Evolutionary conservation across 2,797 vertebrate genomes (phyloP), one percentile per base, ranked within the genome.

Genomic region (Yasuhikotakia modesta): DNA sequence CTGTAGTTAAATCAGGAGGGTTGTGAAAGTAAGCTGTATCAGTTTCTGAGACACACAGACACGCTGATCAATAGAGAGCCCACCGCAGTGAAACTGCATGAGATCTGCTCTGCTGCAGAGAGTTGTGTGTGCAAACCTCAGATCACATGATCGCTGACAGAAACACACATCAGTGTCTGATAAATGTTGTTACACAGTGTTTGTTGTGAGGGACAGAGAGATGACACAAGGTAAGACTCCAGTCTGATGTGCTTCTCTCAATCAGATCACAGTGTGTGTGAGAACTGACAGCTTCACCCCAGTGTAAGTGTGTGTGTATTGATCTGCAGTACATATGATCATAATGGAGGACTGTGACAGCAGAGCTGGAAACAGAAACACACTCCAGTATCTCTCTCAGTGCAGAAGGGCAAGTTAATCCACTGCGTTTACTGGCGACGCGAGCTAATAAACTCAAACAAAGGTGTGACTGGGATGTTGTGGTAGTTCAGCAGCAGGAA

Each of bases 41-140:
- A 70, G 48, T 52, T n/a, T 58, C 21, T 24, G 63, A 61, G 70
- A 55, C 55, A 75, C 71, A 75, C 65, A 75, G 46, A 76, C 73
- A 66, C n/a, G 19, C 7, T 17, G 52, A 74, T 73, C 52, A 65
- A 70, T 65, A 60, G 4, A 63, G 48, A 60, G 39, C 65, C 57
- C 30, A 12, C 70, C 27, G 66, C 63, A n/a, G 55, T 48, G 64
- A 48, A 53, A 48, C 69, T 78, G 45, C 19, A 70, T 63, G 61
- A 68, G 21, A 65, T 61, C 65, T 39, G 73, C 32, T 70, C 48
- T 80, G 69, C 79, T 66, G 68, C 73, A 77, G 46, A 80, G 60
- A 27, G 2, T 27, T 27, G 2, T 27, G 27, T n/a, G 32, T n/a
- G 10, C 32, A 46, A 48, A 17, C n/a, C n/a, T 68, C 39, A 13